Conservation (phyloP, 2,888 invertebrate species). For the Clunio marinus region DNA sequence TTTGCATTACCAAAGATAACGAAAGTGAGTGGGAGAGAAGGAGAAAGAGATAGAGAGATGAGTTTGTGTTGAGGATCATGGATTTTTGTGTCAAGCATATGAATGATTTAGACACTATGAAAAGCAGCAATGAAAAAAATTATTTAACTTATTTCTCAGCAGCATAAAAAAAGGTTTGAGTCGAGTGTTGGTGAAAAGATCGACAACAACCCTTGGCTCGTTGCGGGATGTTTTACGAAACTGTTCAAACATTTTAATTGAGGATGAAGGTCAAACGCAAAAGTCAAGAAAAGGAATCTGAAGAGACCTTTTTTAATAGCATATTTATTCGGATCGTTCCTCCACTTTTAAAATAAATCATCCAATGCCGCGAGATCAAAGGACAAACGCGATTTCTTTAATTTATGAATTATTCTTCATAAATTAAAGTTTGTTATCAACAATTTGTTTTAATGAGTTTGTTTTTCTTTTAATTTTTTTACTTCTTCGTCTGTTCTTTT, state of each 20-base stretch:
- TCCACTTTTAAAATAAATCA: not conserved
- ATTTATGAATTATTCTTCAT: too few species aligned
- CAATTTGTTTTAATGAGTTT: too few species aligned
- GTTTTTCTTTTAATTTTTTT: too few species aligned
- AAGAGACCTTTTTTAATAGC: not conserved
- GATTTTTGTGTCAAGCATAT: not conserved
- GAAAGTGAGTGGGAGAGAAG: not conserved
- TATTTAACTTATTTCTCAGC: too few species aligned
- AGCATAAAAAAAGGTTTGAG: conserved; percentile 1
- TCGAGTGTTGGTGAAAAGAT: conserved; percentile 5
- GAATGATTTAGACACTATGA: too few species aligned
- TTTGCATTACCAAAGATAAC: not conserved
- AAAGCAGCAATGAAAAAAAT: too few species aligned
- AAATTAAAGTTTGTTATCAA: too few species aligned
- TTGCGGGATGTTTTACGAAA: not conserved
- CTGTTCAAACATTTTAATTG: conserved; percentile 20
- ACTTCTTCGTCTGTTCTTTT: too few species aligned
- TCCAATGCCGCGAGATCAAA: conserved; percentile 2
- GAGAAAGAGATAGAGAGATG: not conserved
- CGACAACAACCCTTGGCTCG: too few species aligned
- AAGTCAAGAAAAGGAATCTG: not conserved
- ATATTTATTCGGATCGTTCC: conserved; percentile 4
- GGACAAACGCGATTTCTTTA: not conserved
- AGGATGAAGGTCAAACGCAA: conserved; percentile 22
- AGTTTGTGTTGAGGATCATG: not conserved